Conservation (phyloP, 2,797 vertebrate genomes). For the Hemitrygon akajei region DNA sequence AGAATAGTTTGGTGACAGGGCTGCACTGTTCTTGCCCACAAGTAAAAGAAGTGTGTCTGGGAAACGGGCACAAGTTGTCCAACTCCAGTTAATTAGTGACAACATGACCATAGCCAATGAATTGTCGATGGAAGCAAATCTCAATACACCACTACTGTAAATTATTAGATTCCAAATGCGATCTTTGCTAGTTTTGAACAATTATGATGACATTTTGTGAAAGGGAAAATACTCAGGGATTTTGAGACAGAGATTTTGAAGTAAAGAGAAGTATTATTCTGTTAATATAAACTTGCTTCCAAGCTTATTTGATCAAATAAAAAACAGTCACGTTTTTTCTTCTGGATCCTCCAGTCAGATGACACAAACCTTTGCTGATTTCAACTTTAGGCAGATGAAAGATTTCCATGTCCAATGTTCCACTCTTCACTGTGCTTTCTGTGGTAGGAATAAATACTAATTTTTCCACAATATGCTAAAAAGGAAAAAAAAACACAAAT, state of each 20-base stretch:
- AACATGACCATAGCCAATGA: background rate
- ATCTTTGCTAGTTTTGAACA: background rate
- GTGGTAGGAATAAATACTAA: conserved; percentile 80
- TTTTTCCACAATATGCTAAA: conserved; percentile 72
- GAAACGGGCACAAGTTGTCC: too few relatives aligned
- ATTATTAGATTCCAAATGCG: background rate
- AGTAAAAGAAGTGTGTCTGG: too few relatives aligned
- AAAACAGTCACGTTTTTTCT: background rate
- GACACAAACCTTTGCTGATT: conserved; percentile 72
- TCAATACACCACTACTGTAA: background rate
- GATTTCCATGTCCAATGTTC: conserved; percentile 79
- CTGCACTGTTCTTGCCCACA: too few relatives aligned
- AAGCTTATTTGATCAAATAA: background rate
- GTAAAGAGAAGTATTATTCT: background rate
- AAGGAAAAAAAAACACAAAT: conserved; percentile 38
- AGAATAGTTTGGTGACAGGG: too few relatives aligned
- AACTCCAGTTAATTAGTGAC: too few relatives aligned
- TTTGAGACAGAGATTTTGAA: too few relatives aligned
- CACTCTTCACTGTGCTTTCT: conserved; percentile 75
- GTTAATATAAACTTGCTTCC: background rate
- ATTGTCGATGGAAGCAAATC: background rate
- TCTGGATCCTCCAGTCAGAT: background rate
- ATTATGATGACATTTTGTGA: background rate
- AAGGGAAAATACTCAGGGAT: background rate
- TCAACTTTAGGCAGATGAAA: conserved; percentile 82